Evolutionary conservation across 2,888 invertebrate genomes (phyloP).

Genomic region (Neoascia interrupta): DNA sequence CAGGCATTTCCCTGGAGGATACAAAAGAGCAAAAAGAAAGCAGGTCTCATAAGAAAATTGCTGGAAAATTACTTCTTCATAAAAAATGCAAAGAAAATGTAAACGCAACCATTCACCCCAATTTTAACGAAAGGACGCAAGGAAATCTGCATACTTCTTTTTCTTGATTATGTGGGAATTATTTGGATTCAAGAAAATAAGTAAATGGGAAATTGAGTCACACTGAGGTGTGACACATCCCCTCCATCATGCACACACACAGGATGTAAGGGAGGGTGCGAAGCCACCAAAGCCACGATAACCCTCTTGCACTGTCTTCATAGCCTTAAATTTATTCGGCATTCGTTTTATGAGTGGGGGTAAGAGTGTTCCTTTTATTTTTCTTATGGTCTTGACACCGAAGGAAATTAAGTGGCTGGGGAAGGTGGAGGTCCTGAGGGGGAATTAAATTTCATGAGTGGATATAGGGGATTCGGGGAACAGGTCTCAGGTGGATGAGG

Average conservation of each 20-base stretch:
- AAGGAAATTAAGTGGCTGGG: slow-evolving; percentile 10
- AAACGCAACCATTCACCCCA: slow-evolving; percentile 39
- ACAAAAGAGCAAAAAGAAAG: slow-evolving; percentile 26
- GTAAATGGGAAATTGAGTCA: slow-evolving; percentile 40
- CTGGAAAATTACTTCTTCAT: slow-evolving; percentile 40
- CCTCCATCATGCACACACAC: neutral
- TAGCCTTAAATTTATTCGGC: no score
- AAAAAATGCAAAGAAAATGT: slow-evolving; percentile 48
- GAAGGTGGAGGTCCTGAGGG: no score
- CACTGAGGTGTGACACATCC: slow-evolving; percentile 45
- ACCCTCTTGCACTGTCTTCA: no score
- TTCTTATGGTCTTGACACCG: slow-evolving; percentile 25
- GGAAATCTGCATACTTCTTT: neutral
- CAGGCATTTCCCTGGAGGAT: slow-evolving; percentile 52
- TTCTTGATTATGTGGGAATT: slow-evolving; percentile 53
- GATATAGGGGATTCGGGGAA: no score
- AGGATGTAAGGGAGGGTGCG: neutral
- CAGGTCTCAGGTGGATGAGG: no score
- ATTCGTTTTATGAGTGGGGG: no score
- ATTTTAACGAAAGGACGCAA: neutral
- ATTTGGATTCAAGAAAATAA: slow-evolving; percentile 16
- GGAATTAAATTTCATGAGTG: no score
- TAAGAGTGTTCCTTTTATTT: no score
- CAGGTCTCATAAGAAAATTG: slow-evolving; percentile 45
- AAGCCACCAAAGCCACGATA: no score